Conservation (phyloP, 2,113 vertebrate species). For the Grammomys dolichurus region DNA sequence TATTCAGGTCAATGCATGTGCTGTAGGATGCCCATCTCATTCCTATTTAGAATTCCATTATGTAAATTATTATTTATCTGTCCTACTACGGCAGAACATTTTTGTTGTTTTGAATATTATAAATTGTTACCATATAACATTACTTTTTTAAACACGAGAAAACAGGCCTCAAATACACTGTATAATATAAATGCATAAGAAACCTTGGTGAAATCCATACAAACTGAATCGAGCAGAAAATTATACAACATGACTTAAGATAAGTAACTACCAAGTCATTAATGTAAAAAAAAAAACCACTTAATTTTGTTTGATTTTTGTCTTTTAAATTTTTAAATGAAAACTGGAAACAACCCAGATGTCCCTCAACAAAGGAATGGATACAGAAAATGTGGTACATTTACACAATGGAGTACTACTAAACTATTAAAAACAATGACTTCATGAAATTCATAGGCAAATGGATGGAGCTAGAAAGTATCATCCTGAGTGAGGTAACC, state of each 20-base stretch:
- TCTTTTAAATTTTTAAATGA: conserved; percentile 7
- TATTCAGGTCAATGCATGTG: not conserved
- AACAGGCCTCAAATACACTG: not conserved
- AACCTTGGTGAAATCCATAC: not conserved
- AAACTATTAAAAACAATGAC: too few relatives aligned
- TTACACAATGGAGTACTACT: too few relatives aligned
- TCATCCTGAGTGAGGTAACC: too few relatives aligned
- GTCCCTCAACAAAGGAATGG: too few relatives aligned
- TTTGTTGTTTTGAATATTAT: conserved; percentile 13
- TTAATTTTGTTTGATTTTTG: conserved; percentile 11
- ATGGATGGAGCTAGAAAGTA: too few relatives aligned
- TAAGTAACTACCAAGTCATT: not conserved
- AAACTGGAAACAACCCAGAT: too few relatives aligned
- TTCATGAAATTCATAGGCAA: too few relatives aligned
- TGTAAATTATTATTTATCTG: conserved; percentile 22
- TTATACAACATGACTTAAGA: conserved; percentile 48
- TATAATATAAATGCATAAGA: not conserved
- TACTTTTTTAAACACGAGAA: conserved; percentile 47
- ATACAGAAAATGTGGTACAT: too few relatives aligned
- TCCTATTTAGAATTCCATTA: not conserved
- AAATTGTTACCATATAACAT: conserved; percentile 58
- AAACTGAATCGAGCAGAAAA: conserved; percentile 51
- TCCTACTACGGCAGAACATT: conserved; percentile 22
- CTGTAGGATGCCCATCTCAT: not conserved
- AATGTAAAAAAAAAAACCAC: conserved; percentile 28